phyloP scores from a whole-genome alignment of 2,797 vertebrate species.

The Rachycentron canadum region DNA sequence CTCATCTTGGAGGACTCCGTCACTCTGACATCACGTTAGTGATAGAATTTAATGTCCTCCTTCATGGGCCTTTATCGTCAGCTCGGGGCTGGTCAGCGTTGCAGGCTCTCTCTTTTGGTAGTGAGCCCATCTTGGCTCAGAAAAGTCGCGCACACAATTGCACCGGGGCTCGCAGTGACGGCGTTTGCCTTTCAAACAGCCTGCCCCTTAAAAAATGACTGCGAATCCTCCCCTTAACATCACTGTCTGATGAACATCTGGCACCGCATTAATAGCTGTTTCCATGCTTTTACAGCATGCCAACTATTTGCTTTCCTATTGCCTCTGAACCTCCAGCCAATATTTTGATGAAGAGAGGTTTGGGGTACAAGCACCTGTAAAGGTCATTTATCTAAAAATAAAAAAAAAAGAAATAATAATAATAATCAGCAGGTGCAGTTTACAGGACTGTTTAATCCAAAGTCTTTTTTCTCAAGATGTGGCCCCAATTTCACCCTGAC shows the following conservation, averaged over 20 bases:
- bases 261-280: conserved; percentile 67
- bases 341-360: conserved; percentile 33
- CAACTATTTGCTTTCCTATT: conserved; percentile 65
- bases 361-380: conserved; percentile 41
- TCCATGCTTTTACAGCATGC: conserved; percentile 67
- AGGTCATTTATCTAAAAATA: conserved; percentile 35
- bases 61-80: conserved; percentile 61
- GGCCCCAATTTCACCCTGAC: conserved; percentile 71
- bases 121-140: conserved; percentile 47
- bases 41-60: conserved; percentile 65
- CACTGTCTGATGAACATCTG: conserved; percentile 74
- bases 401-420: conserved; percentile 1
- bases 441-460: neutral
- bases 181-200: conserved; percentile 52
- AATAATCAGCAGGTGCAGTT: conserved; percentile 14
- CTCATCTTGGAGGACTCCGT: conserved; percentile 66
- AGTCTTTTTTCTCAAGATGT: conserved; percentile 51
- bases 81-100: conserved; percentile 31
- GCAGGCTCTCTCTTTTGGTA: conserved; percentile 18
- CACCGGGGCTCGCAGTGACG: conserved; percentile 42
- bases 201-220: conserved; percentile 46
- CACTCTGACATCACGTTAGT: conserved; percentile 73
- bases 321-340: conserved; percentile 64
- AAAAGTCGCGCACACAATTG: conserved; percentile 47
- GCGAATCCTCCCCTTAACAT: conserved; percentile 56